A percentile compares a stretch with the other conserved stretches of the same genome.
phyloP scores from a whole-genome alignment of 1,140 invertebrate species.

The Drosophila chauvacae region DNA sequence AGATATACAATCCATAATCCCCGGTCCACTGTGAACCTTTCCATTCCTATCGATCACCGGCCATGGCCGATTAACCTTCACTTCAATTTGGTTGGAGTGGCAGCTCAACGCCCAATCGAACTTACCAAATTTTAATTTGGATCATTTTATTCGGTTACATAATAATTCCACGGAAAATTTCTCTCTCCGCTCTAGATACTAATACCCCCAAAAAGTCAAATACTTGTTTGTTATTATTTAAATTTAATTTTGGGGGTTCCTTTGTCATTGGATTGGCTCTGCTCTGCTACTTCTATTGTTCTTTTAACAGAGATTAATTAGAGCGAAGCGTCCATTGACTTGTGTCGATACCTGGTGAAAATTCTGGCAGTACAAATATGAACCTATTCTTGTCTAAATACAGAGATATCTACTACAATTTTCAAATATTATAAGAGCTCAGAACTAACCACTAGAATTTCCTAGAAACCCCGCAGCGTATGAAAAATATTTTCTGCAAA shows the following conservation, averaged over 20 bases:
- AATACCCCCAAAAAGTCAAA: not conserved
- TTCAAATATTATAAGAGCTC: not conserved
- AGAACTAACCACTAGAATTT: conserved; percentile 2
- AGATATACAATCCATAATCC: not conserved
- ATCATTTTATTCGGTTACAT: conserved; percentile 15
- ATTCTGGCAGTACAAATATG: not conserved
- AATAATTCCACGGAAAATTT: conserved; percentile 24
- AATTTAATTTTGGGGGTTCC: conserved; percentile 6
- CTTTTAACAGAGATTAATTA: conserved; percentile 35
- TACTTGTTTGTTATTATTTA: conserved; percentile 15
- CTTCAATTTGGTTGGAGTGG: conserved; percentile 24
- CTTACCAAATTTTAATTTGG: conserved; percentile 14
- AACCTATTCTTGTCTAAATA: not conserved
- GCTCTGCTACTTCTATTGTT: conserved; percentile 49
- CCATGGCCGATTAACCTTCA: conserved; percentile 49
- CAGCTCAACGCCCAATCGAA: conserved; percentile 14
- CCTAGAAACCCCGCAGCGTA: too few species aligned
- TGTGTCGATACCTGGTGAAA: not conserved
- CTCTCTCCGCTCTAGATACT: conserved; percentile 47
- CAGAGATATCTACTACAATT: not conserved
- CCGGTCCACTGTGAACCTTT: conserved; percentile 24
- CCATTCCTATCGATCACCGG: conserved; percentile 42
- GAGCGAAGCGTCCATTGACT: conserved; percentile 51
- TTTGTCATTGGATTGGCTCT: conserved; percentile 31
- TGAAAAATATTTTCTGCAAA: conserved; percentile 2